Conservation (phyloP, 2,113 vertebrate species). For the Panurus biarmicus region DNA sequence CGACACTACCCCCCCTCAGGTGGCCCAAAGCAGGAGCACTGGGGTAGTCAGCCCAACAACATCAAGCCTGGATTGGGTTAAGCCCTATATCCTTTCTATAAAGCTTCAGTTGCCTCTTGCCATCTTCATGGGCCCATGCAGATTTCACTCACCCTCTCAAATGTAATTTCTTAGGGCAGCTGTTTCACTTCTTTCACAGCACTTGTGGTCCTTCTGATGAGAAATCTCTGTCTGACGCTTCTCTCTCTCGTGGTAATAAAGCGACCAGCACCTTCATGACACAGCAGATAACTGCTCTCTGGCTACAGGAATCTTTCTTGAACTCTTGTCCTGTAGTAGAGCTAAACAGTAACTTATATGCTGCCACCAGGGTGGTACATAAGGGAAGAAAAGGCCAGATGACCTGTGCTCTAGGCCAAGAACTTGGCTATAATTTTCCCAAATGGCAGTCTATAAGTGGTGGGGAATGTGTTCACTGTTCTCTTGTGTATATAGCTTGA, state of each 20-base stretch:
- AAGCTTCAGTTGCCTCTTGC: neutral
- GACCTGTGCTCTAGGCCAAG: neutral
- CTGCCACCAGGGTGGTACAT: neutral
- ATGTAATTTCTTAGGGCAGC: neutral
- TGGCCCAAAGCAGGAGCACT: neutral
- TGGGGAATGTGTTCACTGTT: neutral
- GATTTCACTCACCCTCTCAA: neutral
- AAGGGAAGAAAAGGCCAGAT: neutral
- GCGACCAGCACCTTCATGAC: neutral
- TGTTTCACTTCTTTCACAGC: neutral
- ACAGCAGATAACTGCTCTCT: neutral
- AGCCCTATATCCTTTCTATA: neutral
- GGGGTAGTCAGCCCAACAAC: fast-evolving
- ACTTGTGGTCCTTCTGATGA: neutral
- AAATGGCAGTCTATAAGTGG: neutral
- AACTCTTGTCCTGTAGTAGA: neutral
- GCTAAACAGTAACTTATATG: neutral
- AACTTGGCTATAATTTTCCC: neutral
- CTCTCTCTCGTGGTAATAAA: neutral
- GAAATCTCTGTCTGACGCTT: neutral
- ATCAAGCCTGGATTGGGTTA: neutral
- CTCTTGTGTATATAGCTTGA: fast-evolving
- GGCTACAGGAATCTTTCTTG: neutral
- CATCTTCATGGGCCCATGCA: neutral
- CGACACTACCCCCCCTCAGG: neutral